These are phyloP conservation scores for Eupithecia pulchellata DNA, from an alignment of 2,888 invertebrate genomes.

Conservation along the genomic window DNA sequence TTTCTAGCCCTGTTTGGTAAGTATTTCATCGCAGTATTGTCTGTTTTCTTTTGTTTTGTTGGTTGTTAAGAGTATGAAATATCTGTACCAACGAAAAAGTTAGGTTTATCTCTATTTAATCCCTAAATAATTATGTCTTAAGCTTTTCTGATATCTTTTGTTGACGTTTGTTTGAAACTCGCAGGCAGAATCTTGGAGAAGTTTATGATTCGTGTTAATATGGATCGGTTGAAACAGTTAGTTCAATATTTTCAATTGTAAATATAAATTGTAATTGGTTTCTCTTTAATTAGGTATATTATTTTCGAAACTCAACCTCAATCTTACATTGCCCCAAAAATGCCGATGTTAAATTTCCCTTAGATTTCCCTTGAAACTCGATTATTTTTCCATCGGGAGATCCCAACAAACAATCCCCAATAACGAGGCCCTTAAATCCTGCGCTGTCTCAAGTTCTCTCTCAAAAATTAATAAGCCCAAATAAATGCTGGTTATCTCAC, in stretches of 20 bases:
- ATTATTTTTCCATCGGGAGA: slow-evolving; percentile 40
- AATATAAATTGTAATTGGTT: no score
- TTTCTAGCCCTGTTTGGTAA: slow-evolving; percentile 23
- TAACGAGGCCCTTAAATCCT: slow-evolving; percentile 31
- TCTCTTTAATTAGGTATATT: no score
- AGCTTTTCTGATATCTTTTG: neutral
- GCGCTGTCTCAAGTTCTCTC: slow-evolving; percentile 41
- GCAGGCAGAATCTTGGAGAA: no score
- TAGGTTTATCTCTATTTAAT: neutral
- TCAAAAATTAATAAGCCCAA: slow-evolving; percentile 60
- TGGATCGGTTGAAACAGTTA: no score
- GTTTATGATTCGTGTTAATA: no score
- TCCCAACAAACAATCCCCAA: slow-evolving; percentile 40
- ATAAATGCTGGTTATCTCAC: slow-evolving; percentile 52
- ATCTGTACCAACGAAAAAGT: neutral
- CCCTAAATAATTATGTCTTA: neutral
- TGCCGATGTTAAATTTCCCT: slow-evolving; percentile 11
- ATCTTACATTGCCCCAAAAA: slow-evolving; percentile 15
- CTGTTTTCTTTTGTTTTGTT: slow-evolving; percentile 10
- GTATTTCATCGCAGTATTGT: slow-evolving; percentile 3
- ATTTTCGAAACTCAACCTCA: neutral
- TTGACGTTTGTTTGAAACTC: neutral
- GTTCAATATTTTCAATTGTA: no score
- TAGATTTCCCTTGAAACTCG: slow-evolving; percentile 33
- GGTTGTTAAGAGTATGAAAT: neutral